Percentiles rank a stretch among this genome's conserved stretches.
phyloP scores from a whole-genome alignment of 2,888 invertebrate genomes.

The Hirtodrosophila duncani region DNA sequence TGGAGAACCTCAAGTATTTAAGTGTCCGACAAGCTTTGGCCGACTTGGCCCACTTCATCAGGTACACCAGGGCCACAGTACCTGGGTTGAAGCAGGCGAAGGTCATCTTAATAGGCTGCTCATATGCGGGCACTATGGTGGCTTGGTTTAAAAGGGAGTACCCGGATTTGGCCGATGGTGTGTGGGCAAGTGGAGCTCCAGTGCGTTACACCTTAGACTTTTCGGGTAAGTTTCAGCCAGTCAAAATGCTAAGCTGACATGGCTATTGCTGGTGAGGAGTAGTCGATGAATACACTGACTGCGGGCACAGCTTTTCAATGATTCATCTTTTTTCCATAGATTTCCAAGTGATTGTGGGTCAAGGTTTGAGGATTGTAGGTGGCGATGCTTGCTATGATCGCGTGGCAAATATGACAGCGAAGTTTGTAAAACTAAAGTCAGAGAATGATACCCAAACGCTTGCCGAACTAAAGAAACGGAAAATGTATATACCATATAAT shows the following conservation, averaged over 20 bases:
- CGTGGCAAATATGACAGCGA: not conserved
- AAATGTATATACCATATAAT: too few relatives aligned
- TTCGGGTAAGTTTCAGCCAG: constrained; percentile 20
- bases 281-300: not conserved
- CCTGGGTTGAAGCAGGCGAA: constrained; percentile 8
- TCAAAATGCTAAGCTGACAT: too few relatives aligned
- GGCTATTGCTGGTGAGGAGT: too few relatives aligned
- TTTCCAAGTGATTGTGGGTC: constrained; percentile 7
- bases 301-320: not conserved
- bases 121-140: constrained; percentile 16
- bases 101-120: constrained; percentile 25
- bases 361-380: constrained; percentile 11
- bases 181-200: constrained; percentile 15
- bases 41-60: constrained; percentile 27
- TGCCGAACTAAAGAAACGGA: not conserved
- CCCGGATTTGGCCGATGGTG: constrained; percentile 23
- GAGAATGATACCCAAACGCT: constrained; percentile 2
- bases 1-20: constrained; percentile 20
- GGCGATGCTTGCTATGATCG: constrained; percentile 21
- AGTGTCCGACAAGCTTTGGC: constrained; percentile 16
- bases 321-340: constrained; percentile 7
- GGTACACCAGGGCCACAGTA: constrained; percentile 7
- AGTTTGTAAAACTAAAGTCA: constrained; percentile 9
- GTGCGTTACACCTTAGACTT: constrained; percentile 11
- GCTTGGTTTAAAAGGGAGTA: constrained; percentile 14